Conservation (phyloP, 2,888 invertebrate species). For the Labia minor region DNA sequence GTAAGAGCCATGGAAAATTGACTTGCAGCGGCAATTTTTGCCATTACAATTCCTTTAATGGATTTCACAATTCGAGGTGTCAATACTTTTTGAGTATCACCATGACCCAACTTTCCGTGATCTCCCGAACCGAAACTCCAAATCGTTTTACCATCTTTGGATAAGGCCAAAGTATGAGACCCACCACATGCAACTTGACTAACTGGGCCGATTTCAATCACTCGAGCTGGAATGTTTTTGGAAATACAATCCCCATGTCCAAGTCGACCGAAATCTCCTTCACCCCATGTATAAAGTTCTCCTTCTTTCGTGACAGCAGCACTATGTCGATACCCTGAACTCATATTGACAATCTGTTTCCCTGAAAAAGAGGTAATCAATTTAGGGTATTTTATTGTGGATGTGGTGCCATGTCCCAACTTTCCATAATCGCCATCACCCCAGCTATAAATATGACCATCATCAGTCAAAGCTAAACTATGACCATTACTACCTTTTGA, state of each 20-base stretch:
- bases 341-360: constrained; percentile 41
- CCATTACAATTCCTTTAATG: constrained; percentile 44
- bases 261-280: constrained; percentile 44
- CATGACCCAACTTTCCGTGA: constrained; percentile 44
- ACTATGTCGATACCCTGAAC: constrained; percentile 47
- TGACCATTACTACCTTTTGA: constrained; percentile 50
- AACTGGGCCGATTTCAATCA: constrained; percentile 45
- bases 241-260: constrained; percentile 50
- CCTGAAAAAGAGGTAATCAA: constrained; percentile 39
- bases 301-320: constrained; percentile 47
- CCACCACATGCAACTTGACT: constrained; percentile 47
- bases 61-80: constrained; percentile 49
- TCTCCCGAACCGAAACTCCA: constrained; percentile 49
- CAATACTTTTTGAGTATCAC: constrained; percentile 41
- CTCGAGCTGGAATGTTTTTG: constrained; percentile 46
- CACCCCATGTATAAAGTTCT: constrained; percentile 47
- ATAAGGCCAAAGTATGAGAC: constrained; percentile 44
- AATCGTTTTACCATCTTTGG: constrained; percentile 43
- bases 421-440: constrained; percentile 50
- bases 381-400: constrained; percentile 45
- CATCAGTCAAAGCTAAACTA: constrained; percentile 43
- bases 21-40: constrained; percentile 46
- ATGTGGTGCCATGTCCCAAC: constrained; percentile 43
- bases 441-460: constrained; percentile 46
- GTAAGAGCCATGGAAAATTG: constrained; percentile 45